Percentiles rank a stretch among this genome's conserved stretches.
These are phyloP conservation scores for Albula glossodonta DNA, from an alignment of 2,113 vertebrate genomes.

Conservation along the genomic window DNA sequence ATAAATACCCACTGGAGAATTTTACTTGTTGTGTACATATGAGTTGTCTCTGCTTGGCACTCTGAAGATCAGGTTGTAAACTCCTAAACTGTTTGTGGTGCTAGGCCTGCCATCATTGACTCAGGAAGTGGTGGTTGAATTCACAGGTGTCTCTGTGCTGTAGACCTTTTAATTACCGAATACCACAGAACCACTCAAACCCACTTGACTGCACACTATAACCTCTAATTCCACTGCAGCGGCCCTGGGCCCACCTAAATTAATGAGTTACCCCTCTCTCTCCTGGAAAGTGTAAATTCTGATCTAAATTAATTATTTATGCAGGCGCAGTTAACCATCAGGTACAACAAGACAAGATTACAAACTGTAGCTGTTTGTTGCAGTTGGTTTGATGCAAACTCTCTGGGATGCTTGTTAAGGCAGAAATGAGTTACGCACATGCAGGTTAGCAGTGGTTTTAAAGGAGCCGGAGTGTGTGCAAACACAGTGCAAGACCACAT, in stretches of 20 bases:
- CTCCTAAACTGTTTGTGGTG: neutral
- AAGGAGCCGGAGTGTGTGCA: neutral
- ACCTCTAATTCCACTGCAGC: neutral
- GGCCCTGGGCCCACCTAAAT: neutral
- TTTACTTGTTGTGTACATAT: neutral
- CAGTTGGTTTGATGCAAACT: neutral
- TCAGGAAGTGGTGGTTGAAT: neutral
- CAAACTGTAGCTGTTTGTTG: no score
- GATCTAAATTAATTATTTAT: neutral
- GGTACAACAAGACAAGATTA: neutral
- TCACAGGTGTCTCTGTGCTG: neutral
- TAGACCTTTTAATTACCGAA: slow-evolving; percentile 13
- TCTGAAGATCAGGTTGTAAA: neutral
- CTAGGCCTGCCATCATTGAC: neutral
- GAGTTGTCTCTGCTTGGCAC: neutral
- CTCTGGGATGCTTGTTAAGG: neutral
- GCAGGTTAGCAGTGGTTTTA: neutral
- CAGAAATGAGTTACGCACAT: neutral
- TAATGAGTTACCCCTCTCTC: slow-evolving; percentile 1
- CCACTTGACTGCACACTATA: slow-evolving; percentile 8
- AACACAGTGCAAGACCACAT: neutral
- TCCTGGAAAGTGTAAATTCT: neutral
- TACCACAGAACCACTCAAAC: slow-evolving; percentile 6
- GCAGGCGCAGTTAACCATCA: neutral
- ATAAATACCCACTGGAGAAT: neutral